Evolutionary conservation across 2,888 invertebrate species (phyloP).

Genomic region (Dyspetes luteomarginatus): DNA sequence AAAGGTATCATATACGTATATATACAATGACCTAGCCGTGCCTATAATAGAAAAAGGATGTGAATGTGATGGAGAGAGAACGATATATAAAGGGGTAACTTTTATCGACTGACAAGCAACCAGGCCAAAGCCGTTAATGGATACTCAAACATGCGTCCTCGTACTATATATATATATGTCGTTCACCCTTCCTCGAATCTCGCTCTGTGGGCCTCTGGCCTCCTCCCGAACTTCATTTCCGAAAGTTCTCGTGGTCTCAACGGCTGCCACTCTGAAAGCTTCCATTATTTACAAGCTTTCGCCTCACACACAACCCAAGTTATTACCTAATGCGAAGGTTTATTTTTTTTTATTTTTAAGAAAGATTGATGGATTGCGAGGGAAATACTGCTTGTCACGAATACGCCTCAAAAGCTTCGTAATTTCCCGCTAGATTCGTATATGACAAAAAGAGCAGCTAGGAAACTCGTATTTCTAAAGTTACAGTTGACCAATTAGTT

Average conservation of each 20-base stretch:
- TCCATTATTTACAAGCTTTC: conserved; percentile 72
- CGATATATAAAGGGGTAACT: conserved; percentile 66
- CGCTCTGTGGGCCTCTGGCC: conserved; percentile 57
- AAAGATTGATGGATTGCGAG: conserved; percentile 20
- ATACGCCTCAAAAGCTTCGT: neutral
- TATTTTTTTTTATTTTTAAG: conserved; percentile 2
- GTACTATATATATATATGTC: conserved; percentile 11
- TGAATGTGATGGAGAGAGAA: conserved; percentile 38
- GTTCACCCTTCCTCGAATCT: conserved; percentile 4
- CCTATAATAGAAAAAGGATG: conserved; percentile 23
- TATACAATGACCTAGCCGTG: neutral
- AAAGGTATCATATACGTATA: conserved; percentile 7
- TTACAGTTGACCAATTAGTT: neutral
- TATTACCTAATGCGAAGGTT: conserved; percentile 29
- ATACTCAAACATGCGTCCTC: conserved; percentile 78
- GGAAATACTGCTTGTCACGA: neutral
- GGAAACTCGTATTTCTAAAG: neutral
- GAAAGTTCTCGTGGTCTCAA: conserved; percentile 71
- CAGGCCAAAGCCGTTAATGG: conserved; percentile 78
- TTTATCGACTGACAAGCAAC: conserved; percentile 77
- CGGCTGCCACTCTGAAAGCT: conserved; percentile 68
- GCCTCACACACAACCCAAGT: conserved; percentile 16
- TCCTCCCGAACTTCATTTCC: conserved; percentile 76
- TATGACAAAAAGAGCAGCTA: neutral
- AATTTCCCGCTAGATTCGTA: neutral